phyloP scores from a whole-genome alignment of 2,888 invertebrate species.

The Argynnis bischoffii region DNA sequence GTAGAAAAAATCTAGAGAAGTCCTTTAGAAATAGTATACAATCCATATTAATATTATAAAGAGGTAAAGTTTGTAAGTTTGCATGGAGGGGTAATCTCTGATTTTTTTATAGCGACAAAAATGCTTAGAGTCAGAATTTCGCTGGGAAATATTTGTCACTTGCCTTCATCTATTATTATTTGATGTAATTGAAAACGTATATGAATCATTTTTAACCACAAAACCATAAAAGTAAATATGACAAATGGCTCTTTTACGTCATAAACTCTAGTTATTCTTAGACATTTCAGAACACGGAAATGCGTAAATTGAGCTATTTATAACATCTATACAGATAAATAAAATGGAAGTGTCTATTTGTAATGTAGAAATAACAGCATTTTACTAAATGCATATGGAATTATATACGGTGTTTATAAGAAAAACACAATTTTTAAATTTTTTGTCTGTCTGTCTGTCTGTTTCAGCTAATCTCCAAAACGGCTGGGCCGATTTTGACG shows the following conservation, averaged over 20 bases:
- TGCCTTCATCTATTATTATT: not conserved
- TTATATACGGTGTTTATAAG: too few species aligned
- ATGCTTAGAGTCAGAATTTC: not conserved
- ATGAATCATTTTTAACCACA: not conserved
- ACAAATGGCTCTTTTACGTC: conserved; percentile 16
- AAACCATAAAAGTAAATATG: conserved; percentile 4
- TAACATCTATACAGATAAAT: too few species aligned
- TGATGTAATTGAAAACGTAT: too few species aligned
- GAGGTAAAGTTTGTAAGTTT: not conserved
- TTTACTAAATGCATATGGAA: too few species aligned
- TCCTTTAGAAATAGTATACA: not conserved
- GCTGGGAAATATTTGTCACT: not conserved
- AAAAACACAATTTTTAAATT: too few species aligned
- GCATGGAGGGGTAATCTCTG: too few species aligned
- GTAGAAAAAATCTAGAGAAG: not conserved
- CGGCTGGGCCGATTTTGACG: too few species aligned
- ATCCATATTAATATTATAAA: not conserved
- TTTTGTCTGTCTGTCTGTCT: too few species aligned
- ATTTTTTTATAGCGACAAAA: too few species aligned
- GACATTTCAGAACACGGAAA: not conserved
- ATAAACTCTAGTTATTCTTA: not conserved
- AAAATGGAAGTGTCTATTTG: too few species aligned
- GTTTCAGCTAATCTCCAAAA: too few species aligned
- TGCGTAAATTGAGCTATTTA: not conserved
- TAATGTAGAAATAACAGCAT: too few species aligned